Conservation (phyloP, 2,797 vertebrate species). For the Sebastes diaconus region DNA sequence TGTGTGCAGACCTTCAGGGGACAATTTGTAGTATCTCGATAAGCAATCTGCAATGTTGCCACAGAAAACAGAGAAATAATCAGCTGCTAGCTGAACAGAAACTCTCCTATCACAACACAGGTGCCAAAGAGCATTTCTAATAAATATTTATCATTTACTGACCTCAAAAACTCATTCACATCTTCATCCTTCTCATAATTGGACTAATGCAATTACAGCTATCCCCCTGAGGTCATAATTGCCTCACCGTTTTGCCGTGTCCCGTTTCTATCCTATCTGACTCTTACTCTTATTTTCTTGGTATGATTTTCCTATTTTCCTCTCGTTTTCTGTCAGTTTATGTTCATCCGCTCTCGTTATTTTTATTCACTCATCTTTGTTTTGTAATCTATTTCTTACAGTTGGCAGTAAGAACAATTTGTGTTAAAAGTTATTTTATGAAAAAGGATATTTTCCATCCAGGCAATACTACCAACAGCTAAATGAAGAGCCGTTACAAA, state of each 20-base stretch:
- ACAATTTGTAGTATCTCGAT: slow-evolving; percentile 56
- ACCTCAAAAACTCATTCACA: slow-evolving; percentile 10
- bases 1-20: slow-evolving; percentile 56
- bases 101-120: slow-evolving; percentile 6
- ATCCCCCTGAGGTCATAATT: not conserved
- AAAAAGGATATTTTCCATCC: slow-evolving; percentile 16
- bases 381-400: slow-evolving; percentile 12
- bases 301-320: not conserved
- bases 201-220: not conserved
- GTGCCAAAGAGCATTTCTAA: slow-evolving; percentile 11
- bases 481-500: slow-evolving; percentile 1
- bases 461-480: not conserved
- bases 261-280: not conserved
- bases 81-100: slow-evolving; percentile 6
- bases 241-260: not conserved
- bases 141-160: slow-evolving; percentile 13
- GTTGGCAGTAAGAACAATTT: not conserved
- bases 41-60: slow-evolving; percentile 35
- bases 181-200: not conserved
- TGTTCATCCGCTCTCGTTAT: not conserved
- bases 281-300: not conserved
- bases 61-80: slow-evolving; percentile 40
- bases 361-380: not conserved
- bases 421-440: slow-evolving; percentile 1
- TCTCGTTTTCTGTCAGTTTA: not conserved